Evolutionary conservation across 2,888 invertebrate species (phyloP).

Genomic region (Melanostoma mellinum): DNA sequence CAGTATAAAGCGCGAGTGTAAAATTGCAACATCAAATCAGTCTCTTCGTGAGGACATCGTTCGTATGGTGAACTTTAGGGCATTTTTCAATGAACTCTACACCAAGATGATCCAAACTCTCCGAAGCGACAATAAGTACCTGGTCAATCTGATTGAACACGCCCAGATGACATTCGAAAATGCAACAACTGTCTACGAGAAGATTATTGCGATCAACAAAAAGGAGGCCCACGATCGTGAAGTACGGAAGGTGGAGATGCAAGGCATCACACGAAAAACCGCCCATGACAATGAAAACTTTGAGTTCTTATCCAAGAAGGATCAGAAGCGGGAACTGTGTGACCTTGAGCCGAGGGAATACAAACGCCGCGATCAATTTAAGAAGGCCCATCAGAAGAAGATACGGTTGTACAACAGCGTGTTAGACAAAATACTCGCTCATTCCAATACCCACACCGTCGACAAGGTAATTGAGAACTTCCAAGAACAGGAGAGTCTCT

Average conservation of each 20-base stretch:
- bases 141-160: constrained; percentile 80
- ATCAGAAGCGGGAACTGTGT: constrained; percentile 75
- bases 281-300: constrained; percentile 78
- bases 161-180: constrained; percentile 80
- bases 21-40: constrained; percentile 78
- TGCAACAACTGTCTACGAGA: constrained; percentile 79
- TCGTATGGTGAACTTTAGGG: constrained; percentile 78
- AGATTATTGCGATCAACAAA: constrained; percentile 77
- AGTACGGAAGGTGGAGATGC: constrained; percentile 78
- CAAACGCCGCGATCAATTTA: constrained; percentile 78
- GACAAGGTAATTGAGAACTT: constrained; percentile 79
- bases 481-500: constrained; percentile 80
- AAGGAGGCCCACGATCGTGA: constrained; percentile 78
- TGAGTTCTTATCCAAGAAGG: constrained; percentile 78
- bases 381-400: constrained; percentile 77
- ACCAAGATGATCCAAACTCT: constrained; percentile 79
- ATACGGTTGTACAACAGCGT: constrained; percentile 79
- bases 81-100: constrained; percentile 79
- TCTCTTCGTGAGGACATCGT: constrained; percentile 78
- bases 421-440: constrained; percentile 78
- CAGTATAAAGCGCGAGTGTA: constrained; percentile 79
- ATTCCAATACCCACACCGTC: constrained; percentile 77
- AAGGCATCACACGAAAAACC: constrained; percentile 78
- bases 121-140: constrained; percentile 80
- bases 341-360: constrained; percentile 80